phyloP scores from a whole-genome alignment of 2,797 vertebrate species.

The Malacoraja senta region DNA sequence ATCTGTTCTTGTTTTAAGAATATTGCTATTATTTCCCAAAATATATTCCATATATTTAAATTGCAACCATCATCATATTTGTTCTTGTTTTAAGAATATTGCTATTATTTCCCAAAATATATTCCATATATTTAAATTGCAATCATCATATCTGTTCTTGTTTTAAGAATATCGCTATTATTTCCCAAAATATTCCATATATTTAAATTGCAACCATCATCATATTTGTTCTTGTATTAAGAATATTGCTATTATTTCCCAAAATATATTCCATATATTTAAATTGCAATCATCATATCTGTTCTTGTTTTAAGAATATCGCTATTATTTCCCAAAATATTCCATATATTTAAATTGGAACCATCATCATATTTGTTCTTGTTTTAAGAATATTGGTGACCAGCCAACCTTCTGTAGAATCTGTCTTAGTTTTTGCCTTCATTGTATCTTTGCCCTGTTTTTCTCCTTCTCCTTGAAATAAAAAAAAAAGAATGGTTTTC shows the following conservation, averaged over 20 bases:
- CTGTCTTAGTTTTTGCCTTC: slow-evolving; percentile 11
- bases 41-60: too few relatives aligned
- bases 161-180: not conserved
- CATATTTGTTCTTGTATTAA: too few relatives aligned
- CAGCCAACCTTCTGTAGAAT: not conserved
- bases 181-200: too few relatives aligned
- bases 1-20: too few relatives aligned
- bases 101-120: not conserved
- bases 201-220: too few relatives aligned
- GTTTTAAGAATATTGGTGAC: not conserved
- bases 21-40: too few relatives aligned
- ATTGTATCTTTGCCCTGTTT: not conserved
- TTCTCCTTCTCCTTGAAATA: not conserved
- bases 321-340: not conserved
- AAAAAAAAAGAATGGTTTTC: slow-evolving; percentile 45
- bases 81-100: too few relatives aligned
- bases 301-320: too few relatives aligned
- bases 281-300: too few relatives aligned
- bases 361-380: not conserved
- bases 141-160: not conserved
- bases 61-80: too few relatives aligned
- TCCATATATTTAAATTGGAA: not conserved
- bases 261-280: too few relatives aligned
- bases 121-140: not conserved
- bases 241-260: too few relatives aligned